Evolutionary conservation across 1,140 invertebrate genomes (phyloP).

Genomic region (Habropoda laboriosa): DNA sequence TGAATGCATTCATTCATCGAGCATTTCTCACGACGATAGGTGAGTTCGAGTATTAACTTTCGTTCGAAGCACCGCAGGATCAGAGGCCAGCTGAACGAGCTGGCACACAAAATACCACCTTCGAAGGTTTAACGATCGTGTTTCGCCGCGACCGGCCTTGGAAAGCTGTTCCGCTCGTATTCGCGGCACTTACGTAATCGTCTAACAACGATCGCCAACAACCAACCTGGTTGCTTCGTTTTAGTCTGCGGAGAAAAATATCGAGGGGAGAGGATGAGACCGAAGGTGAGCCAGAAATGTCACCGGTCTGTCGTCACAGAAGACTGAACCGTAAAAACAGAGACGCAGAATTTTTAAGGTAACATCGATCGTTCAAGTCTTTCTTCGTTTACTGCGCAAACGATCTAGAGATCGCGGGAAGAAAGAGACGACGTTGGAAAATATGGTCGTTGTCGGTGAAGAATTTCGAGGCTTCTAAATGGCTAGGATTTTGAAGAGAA

Average conservation of each 20-base stretch:
- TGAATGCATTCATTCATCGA: constrained; percentile 24
- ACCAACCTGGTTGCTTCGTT: constrained; percentile 22
- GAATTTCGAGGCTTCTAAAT: too few relatives aligned
- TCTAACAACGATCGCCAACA: constrained; percentile 55
- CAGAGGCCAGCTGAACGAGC: constrained; percentile 28
- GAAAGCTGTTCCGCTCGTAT: constrained; percentile 60
- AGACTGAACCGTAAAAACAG: too few relatives aligned
- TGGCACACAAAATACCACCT: constrained; percentile 56
- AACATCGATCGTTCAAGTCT: too few relatives aligned
- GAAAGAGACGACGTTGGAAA: neutral
- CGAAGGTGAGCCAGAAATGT: constrained; percentile 35
- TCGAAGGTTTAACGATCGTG: constrained; percentile 65
- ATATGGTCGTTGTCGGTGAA: accelerated
- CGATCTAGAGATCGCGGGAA: too few relatives aligned
- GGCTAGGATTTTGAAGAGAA: neutral
- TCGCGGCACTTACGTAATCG: constrained; percentile 69
- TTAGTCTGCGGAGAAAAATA: neutral
- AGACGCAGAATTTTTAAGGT: too few relatives aligned
- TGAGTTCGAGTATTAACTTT: constrained; percentile 56
- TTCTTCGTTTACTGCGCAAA: too few relatives aligned
- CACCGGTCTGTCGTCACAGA: neutral
- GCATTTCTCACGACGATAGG: constrained; percentile 40
- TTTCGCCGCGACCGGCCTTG: constrained; percentile 71
- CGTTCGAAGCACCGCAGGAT: constrained; percentile 36
- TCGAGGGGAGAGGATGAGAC: neutral